Evolutionary conservation across 2,113 vertebrate species (phyloP).

Genomic region (Scortum barcoo): DNA sequence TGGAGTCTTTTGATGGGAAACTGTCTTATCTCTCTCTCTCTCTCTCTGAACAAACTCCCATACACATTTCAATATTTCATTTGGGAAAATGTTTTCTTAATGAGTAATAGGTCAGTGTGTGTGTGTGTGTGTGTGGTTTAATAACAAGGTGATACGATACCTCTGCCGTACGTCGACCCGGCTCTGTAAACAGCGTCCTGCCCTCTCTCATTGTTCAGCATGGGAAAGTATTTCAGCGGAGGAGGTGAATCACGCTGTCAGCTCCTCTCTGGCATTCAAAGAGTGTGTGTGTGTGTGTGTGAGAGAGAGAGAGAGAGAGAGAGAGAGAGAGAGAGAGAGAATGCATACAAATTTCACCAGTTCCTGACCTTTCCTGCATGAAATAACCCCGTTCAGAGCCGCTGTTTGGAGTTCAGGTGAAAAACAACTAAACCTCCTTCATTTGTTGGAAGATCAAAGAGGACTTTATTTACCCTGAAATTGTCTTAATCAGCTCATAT

Average conservation of each 20-base stretch:
- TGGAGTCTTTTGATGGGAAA: neutral
- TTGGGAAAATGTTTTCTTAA: neutral
- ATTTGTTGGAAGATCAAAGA: neutral
- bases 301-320: neutral
- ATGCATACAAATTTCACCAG: neutral
- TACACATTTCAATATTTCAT: neutral
- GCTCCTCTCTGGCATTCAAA: conserved; percentile 49
- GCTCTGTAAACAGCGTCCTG: conserved; percentile 45
- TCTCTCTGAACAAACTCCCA: neutral
- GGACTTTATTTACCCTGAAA: neutral
- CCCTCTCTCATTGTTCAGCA: conserved; percentile 52
- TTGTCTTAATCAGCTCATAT: no score
- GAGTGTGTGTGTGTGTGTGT: conserved; percentile 5
- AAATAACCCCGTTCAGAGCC: neutral
- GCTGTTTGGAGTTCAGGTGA: neutral
- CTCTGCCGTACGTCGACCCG: neutral
- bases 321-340: neutral
- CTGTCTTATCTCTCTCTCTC: neutral
- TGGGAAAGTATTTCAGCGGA: conserved; percentile 62
- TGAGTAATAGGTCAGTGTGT: neutral
- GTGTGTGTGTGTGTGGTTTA: conserved; percentile 7
- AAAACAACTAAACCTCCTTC: neutral
- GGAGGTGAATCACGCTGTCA: conserved; percentile 48
- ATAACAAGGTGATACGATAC: conserved; percentile 36
- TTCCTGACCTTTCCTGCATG: neutral